Evolutionary conservation across 2,888 invertebrate genomes (phyloP), one percentile per base, ranked within the genome.

Genomic region (Gymnocheta viridis): DNA sequence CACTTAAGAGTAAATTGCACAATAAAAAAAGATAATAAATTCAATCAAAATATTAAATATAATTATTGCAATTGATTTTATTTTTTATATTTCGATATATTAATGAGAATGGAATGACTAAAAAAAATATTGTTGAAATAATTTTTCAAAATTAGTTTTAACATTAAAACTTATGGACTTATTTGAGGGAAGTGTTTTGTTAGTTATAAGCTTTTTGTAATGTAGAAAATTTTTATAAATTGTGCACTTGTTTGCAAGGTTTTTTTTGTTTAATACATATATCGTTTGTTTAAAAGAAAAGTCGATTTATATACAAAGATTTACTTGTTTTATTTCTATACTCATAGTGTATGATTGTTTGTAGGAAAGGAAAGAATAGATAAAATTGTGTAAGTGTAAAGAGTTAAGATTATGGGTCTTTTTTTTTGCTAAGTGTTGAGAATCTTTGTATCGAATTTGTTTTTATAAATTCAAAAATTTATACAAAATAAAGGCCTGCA

Each of bases 161-260:
- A 62, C 29, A 47, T 54, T 49, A 79, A 72, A 60, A 80, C 54
- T 69, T 66, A 80, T 69, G 49, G 60, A 58, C 66, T 79, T 76
- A 80, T 47, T 74, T 38, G 62, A 38, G 47, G n/a, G 32, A 47
- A 56, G 56, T n/a, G 9, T 72, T 72, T 60, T 62, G 38, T 7
- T 41, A 41, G 38, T 7, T 41, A 41, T 41, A 19, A 54, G n/a
- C 6, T 56, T 51, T 54, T 54, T 56, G 49, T 69, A 12, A n/a
- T 32, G 14, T 82, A 32, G 51, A n/a, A 64, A 67, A 47, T 66
- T 58, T 19, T 56, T 44, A 1, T 19, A 27, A 73, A 19, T 82
- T 82, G 79, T 84, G 83, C 83, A 84, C 77, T 81, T 81, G 77
- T 77, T 84, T 81, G 70, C 80, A 80, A 70, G 74, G 74, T 76